These are phyloP conservation scores for Alloplasta piceator DNA, from an alignment of 2,888 invertebrate genomes.

Conservation along the genomic window DNA sequence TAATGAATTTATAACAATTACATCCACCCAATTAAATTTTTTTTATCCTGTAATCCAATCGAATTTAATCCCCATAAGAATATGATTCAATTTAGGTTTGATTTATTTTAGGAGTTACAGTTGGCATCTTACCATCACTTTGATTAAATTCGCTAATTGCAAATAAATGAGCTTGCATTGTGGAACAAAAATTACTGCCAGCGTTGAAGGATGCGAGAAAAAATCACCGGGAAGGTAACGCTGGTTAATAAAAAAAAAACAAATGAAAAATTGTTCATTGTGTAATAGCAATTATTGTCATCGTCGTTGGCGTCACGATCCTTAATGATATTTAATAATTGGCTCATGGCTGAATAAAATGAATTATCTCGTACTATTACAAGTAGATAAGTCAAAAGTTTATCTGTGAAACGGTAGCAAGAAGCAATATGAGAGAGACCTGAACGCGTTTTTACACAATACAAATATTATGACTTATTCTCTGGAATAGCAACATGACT, in stretches of 20 bases:
- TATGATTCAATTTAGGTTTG: background rate
- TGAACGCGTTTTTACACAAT: too few species aligned
- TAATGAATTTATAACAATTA: background rate
- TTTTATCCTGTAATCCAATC: background rate
- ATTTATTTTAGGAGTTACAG: too few species aligned
- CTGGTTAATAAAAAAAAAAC: background rate
- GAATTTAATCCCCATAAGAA: background rate
- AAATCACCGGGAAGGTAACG: constrained; percentile 13
- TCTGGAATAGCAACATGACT: too few species aligned
- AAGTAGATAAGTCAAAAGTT: too few species aligned
- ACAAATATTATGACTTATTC: too few species aligned
- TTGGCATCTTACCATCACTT: too few species aligned
- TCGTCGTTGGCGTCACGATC: background rate
- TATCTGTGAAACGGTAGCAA: constrained; percentile 38
- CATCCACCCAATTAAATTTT: background rate
- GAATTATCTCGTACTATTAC: too few species aligned
- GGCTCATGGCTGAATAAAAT: background rate
- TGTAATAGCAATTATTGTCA: constrained; percentile 28
- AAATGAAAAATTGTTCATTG: constrained; percentile 22
- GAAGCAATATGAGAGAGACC: background rate
- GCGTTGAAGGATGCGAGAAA: background rate
- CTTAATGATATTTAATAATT: constrained; percentile 32
- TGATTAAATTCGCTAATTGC: too few species aligned
- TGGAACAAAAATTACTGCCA: background rate
- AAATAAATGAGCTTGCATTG: background rate